A percentile compares a stretch with the other conserved stretches of the same genome.
phyloP scores from a whole-genome alignment of 2,888 invertebrate species.

The Junonia oenone region DNA sequence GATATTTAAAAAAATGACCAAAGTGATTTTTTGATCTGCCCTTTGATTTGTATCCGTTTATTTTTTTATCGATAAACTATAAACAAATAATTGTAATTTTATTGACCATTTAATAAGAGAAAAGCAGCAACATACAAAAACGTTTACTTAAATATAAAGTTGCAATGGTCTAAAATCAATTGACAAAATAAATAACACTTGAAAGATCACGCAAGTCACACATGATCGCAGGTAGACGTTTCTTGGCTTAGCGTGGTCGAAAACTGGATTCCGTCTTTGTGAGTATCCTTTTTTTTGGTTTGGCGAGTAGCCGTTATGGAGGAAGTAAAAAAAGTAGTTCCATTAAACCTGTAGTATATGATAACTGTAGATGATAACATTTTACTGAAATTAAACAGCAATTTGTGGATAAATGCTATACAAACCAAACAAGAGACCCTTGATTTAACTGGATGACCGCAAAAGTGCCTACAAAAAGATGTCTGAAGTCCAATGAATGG shows the following conservation, averaged over 20 bases:
- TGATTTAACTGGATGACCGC: conserved; percentile 31
- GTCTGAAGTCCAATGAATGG: conserved; percentile 35
- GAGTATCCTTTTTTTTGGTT: conserved; percentile 55
- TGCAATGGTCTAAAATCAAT: background rate
- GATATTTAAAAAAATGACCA: too few species aligned
- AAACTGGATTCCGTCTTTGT: conserved; percentile 67
- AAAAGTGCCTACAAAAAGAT: conserved; percentile 28
- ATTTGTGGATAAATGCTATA: background rate
- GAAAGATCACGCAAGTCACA: conserved; percentile 54
- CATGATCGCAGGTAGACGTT: conserved; percentile 67
- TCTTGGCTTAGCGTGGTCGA: conserved; percentile 49
- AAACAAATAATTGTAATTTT: background rate
- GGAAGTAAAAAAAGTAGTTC: conserved; percentile 48
- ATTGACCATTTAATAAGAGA: background rate
- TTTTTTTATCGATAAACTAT: background rate
- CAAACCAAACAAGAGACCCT: background rate
- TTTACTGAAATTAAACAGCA: too few species aligned
- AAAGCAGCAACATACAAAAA: too few species aligned
- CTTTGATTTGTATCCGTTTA: background rate
- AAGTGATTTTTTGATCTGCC: background rate
- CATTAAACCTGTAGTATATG: conserved; percentile 34
- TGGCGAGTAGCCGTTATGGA: conserved; percentile 65
- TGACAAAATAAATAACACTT: conserved; percentile 28
- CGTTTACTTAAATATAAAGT: background rate
- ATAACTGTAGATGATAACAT: conserved; percentile 12